These are phyloP conservation scores for Ips nitidus DNA, from an alignment of 1,140 invertebrate species.

Conservation along the genomic window DNA sequence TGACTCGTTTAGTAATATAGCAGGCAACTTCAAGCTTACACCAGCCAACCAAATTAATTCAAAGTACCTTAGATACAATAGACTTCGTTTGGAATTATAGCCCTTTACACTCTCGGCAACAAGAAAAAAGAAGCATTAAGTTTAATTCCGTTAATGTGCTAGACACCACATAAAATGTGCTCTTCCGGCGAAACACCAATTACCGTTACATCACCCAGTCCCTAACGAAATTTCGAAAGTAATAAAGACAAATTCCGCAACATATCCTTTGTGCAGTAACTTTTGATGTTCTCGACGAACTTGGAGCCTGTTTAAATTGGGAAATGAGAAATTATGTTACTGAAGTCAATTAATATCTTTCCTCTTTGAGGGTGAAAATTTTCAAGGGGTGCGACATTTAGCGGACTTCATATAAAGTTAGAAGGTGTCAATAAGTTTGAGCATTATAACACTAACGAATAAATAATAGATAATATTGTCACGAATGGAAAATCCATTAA, in stretches of 20 bases:
- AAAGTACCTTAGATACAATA: not conserved
- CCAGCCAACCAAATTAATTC: not conserved
- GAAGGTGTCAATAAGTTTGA: too few relatives aligned
- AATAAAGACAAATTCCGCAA: slow-evolving; percentile 17
- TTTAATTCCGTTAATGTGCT: not conserved
- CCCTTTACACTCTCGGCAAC: not conserved
- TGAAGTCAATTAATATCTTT: slow-evolving; percentile 5
- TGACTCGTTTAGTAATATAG: slow-evolving; percentile 5
- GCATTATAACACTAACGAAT: too few relatives aligned
- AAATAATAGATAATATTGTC: too few relatives aligned
- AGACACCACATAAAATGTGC: slow-evolving; percentile 5
- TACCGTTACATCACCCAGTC: slow-evolving; percentile 7
- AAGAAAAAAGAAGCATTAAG: slow-evolving; percentile 4
- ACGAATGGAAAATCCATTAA: too few relatives aligned
- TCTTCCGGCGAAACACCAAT: not conserved
- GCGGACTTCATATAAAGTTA: too few relatives aligned
- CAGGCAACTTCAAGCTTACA: not conserved
- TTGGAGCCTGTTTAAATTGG: slow-evolving; percentile 8
- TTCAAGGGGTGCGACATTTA: not conserved
- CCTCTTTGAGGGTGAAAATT: not conserved
- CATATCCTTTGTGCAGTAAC: slow-evolving; percentile 19
- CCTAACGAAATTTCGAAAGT: slow-evolving; percentile 11
- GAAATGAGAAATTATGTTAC: slow-evolving; percentile 18
- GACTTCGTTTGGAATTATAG: not conserved
- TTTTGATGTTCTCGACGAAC: slow-evolving; percentile 9